Evolutionary conservation across 2,888 invertebrate species (phyloP).

Genomic region (Tolmerus cingulatus): DNA sequence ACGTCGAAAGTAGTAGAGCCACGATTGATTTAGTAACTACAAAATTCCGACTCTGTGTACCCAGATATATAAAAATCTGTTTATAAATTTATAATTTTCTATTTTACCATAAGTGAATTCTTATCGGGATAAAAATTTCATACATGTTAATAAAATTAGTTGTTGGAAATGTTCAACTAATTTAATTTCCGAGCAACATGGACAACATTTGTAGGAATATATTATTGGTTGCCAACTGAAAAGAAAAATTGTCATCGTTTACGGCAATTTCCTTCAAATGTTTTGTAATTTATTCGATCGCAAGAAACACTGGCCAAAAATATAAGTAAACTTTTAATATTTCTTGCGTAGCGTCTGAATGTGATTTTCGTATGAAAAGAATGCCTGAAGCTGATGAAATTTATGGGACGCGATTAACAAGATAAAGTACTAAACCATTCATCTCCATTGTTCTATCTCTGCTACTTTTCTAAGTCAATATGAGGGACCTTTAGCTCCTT

Average conservation of each 20-base stretch:
- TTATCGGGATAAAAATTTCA: no score
- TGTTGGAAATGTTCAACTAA: not conserved
- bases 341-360: not conserved
- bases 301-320: not conserved
- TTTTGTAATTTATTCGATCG: not conserved
- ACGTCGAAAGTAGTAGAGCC: no score
- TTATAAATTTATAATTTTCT: no score
- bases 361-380: not conserved
- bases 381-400: not conserved
- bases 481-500: not conserved
- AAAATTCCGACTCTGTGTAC: no score
- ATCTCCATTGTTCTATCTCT: not conserved
- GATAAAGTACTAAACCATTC: not conserved
- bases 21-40: no score
- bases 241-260: not conserved
- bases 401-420: constrained; percentile 5
- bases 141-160: not conserved
- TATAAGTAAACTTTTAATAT: not conserved
- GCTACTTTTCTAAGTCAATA: not conserved
- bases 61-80: no score
- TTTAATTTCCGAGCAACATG: not conserved
- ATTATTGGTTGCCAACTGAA: not conserved
- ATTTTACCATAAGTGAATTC: no score
- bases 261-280: not conserved
- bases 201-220: no score